phyloP scores from a whole-genome alignment of 2,888 invertebrate species.

The Caenorhabditis uteleia region DNA sequence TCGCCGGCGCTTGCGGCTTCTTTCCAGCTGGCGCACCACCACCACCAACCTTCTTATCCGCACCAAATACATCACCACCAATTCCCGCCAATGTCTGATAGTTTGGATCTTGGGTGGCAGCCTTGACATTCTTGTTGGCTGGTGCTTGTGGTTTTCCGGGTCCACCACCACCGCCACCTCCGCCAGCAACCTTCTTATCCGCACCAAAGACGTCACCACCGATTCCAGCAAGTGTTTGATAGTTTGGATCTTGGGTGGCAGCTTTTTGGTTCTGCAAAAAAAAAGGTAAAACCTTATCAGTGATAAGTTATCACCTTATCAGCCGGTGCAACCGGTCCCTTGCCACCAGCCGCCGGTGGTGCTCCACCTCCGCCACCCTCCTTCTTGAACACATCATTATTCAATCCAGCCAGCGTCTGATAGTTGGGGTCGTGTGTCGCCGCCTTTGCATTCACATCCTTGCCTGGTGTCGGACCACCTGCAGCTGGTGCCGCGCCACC shows the following conservation, averaged over 20 bases:
- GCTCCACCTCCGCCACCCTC: slow-evolving; percentile 6
- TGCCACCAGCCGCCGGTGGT: slow-evolving; percentile 1
- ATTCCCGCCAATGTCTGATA: slow-evolving; percentile 18
- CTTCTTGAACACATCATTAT: slow-evolving; percentile 20
- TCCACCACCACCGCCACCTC: neutral
- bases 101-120: slow-evolving; percentile 16
- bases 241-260: too few relatives aligned
- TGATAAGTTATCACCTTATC: too few relatives aligned
- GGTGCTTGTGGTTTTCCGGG: slow-evolving; percentile 10
- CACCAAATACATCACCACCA: too few relatives aligned
- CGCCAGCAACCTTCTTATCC: too few relatives aligned
- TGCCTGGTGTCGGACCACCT: neutral
- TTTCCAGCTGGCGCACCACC: slow-evolving; percentile 10
- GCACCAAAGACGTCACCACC: too few relatives aligned
- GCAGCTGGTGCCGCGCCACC: slow-evolving; percentile 5
- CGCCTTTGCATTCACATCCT: slow-evolving; percentile 7
- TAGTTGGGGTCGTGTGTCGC: slow-evolving; percentile 33
- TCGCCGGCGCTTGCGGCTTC: slow-evolving; percentile 18
- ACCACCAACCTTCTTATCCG: too few relatives aligned
- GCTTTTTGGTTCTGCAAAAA: too few relatives aligned
- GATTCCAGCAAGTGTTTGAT: too few relatives aligned
- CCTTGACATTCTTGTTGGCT: too few relatives aligned
- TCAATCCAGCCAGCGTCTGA: slow-evolving; percentile 22
- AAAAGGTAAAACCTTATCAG: too few relatives aligned
- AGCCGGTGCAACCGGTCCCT: too few relatives aligned